Evolutionary conservation across 2,113 vertebrate genomes (phyloP).

Genomic region (Amphilophus citrinellus): DNA sequence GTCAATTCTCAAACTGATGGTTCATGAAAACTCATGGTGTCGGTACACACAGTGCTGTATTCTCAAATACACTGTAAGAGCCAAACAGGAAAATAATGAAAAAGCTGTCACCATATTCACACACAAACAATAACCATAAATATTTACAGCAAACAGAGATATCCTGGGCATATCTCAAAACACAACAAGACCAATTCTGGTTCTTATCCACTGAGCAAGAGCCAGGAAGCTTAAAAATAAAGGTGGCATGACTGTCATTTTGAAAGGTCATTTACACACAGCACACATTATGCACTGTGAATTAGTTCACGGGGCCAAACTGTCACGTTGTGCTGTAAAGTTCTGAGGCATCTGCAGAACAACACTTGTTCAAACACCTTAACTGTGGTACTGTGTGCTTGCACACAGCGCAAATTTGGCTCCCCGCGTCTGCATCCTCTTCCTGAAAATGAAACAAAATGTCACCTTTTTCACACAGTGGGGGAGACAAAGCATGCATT

Average conservation of each 20-base stretch:
- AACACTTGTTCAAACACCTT: not conserved
- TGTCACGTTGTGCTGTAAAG: not conserved
- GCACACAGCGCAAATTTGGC: not conserved
- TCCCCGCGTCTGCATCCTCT: not conserved
- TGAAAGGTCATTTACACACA: not conserved
- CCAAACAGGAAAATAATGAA: not conserved
- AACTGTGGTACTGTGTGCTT: not conserved
- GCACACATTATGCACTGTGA: not conserved
- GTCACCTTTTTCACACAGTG: not conserved
- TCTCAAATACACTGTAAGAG: not conserved
- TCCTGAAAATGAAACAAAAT: constrained; percentile 1
- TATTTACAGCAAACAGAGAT: not conserved
- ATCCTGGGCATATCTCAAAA: not conserved
- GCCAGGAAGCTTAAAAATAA: not conserved
- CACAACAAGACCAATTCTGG: not conserved
- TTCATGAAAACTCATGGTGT: no score
- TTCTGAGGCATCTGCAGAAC: not conserved
- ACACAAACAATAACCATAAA: not conserved
- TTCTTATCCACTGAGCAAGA: no score
- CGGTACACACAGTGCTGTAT: not conserved
- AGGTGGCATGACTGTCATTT: not conserved
- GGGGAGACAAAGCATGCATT: not conserved
- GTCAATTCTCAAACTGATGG: no score
- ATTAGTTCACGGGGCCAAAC: not conserved
- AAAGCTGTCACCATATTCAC: not conserved